Evolutionary conservation across 1,140 invertebrate genomes (phyloP).

Genomic region (Scaptomyza graminum): DNA sequence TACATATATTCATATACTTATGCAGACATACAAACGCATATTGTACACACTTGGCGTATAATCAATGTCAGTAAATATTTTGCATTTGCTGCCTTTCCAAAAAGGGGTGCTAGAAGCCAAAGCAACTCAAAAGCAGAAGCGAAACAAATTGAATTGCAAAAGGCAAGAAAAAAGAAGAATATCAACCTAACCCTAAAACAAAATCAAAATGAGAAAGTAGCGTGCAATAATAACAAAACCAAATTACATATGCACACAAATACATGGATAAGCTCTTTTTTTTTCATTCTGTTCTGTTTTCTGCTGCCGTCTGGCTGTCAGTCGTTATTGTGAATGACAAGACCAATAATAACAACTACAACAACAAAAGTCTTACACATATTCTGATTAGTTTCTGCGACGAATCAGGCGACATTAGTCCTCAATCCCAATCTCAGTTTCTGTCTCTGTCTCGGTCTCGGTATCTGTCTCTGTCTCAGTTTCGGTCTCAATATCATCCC

Average conservation of each 20-base stretch:
- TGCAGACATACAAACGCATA: constrained; percentile 4
- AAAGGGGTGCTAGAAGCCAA: constrained; percentile 26
- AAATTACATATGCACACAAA: constrained; percentile 81
- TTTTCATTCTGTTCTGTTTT: neutral
- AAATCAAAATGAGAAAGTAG: constrained; percentile 31
- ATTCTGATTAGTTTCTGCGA: constrained; percentile 71
- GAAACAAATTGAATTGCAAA: constrained; percentile 53
- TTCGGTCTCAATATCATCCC: neutral
- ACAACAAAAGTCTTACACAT: constrained; percentile 52
- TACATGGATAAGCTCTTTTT: constrained; percentile 20
- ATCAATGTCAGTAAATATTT: constrained; percentile 80
- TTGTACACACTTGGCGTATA: constrained; percentile 28
- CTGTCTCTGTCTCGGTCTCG: neutral
- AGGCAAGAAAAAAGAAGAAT: constrained; percentile 3
- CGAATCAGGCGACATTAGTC: constrained; percentile 47
- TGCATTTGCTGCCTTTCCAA: constrained; percentile 38
- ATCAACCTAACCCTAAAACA: constrained; percentile 8
- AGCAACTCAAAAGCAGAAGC: constrained; percentile 22
- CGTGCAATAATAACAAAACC: constrained; percentile 65
- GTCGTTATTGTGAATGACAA: constrained; percentile 58
- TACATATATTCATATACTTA: neutral
- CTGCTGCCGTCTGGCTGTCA: neutral
- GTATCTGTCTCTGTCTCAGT: constrained; percentile 13
- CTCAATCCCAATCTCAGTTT: constrained; percentile 19
- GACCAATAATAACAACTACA: constrained; percentile 38